Evolutionary conservation across 2,888 invertebrate genomes (phyloP), one percentile per base, ranked within the genome.

Genomic region (Yponomeuta evonymella): DNA sequence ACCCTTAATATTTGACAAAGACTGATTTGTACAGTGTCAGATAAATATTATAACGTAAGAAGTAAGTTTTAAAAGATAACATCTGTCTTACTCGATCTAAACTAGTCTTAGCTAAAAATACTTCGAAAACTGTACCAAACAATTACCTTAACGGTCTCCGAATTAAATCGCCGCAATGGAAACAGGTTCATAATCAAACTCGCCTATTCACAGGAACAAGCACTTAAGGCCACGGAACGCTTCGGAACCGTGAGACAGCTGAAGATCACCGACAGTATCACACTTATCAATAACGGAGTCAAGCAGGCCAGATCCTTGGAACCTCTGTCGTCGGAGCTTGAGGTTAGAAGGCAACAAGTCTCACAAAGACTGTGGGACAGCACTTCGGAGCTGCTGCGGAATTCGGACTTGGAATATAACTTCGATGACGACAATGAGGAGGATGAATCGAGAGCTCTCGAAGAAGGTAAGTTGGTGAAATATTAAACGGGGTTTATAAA

Each of bases 331-430:
- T 74, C 80, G 1, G 89, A 89, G 0, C 83, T 84, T 63, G 80
- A 83, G 66, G 72, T 77, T 5, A 86, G 90, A 73, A 86, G 79
- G 72, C 82, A 81, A 67, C 84, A 87, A 71, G 76, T 92, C 5
- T 82, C 86, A 67, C 87, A 88, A 2, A 84, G 83, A 69, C 78
- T 92, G 6, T 89, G 89, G 89, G 82, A 86, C 30, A 87, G 79
- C 11, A 79, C 87, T 1, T 75, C 83, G 0, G 85, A 86, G n/a
- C 77, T 92, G 8, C 72, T 91, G 6, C 79, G 86, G 70, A 84
- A 82, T 72, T 80, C 87, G 64, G 90, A 91, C 33, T 74, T 92
- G 64, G 90, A 92, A 70, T 73, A 91, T 1, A 88, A 84, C 75
- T 88, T 86, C 71, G 81, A 78, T 62, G 83, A 83, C 58, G 88